Evolutionary conservation across 1,140 invertebrate species (phyloP), one percentile per base, ranked within the genome.

Genomic region (Adelges cooleyi): DNA sequence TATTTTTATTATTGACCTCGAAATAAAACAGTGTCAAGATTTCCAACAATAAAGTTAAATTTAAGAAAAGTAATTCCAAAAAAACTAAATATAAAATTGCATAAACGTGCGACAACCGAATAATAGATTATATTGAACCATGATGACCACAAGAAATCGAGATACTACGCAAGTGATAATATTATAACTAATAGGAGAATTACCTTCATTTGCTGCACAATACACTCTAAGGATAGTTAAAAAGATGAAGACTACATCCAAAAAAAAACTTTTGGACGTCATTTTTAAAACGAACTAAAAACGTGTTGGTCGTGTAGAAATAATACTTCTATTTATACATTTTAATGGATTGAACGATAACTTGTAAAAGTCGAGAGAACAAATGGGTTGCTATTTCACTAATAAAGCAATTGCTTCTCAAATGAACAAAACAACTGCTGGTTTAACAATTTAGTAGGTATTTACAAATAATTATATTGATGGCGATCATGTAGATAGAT

Each of bases 401-500:
- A 51, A 51, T 15, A 10, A n/a, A 54, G 29, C 22, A 15, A 38
- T 20, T 38, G 40, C 18, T 38, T 15, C 33, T 36, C 15, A 23
- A 50, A 25, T 33, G 29, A 33, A 33, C 29, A 33, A 33, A 33
- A 33, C 29, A 33, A 33, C 29, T 33, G 29, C 11, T 33, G 29
- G 29, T 33, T 33, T 33, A 33, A 6, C 29, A 11, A 33, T 11
- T 33, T 6, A 6, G 5, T 33, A 33, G 29, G 5, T 33, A 33
- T 33, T 33, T 33, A 56, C 13, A 42, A 56, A 25, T 56, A 56
- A 27, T 54, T 56, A 42, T 42, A 25, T 18, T 44, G 23, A 29
- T 59, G 54, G 42, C 42, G n/a, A 59, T 59, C 29, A 33, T 44
- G 20, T 56, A 56, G 54, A 59, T 42, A 23, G 11, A 46, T 10